Base-by-base conservation (phyloP, 2,113 vertebrate genomes). In the Saccopteryx bilineata region DNA sequence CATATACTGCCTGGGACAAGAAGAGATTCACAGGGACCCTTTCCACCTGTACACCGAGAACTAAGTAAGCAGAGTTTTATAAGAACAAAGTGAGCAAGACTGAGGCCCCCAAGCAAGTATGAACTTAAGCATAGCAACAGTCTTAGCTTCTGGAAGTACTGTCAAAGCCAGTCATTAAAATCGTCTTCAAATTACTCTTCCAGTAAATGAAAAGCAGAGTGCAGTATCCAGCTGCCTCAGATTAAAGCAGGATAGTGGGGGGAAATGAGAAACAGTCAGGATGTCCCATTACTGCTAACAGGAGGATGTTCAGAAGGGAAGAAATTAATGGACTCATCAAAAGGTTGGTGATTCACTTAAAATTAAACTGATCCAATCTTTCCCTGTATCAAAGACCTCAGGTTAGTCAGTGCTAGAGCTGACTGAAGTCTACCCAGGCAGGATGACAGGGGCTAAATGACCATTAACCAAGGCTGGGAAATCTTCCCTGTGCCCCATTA, bases 271-370 rank as follows among this genome's bases (percentile, higher is more conserved):
- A 94, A 95, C 56, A 88, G 79, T 46, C 60, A 93, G 56, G 90
- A 92, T 90, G 95, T 93, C 94, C 93, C 93, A 96, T 94, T 90
- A 96, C 56, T 81, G 68, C 72, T 85, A 96, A 95, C 46, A 94
- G 93, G 84, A 94, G 60, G 26, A 7, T 93, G 90, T 93, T 95
- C 76, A 84, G 71, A 95, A 93, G 84, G 66, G 78, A 97, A 69
- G 48, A 93, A 95, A 96, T 94, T 81, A 97, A 96, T 91, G 74
- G 39, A 96, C 90, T 88, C 85, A 95, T 97, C 96, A 95, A 91
- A 95, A 97, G 96, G 58, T 56, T 84, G 56, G 31, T 88, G 78
- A 95, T 96, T 94, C 82, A 85, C 84, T 95, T 78, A 91, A 96
- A 96, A 95, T 96, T 87, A 96, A 95, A 90, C n/a, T 23, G 69